Conservation (phyloP, 2,113 vertebrate species). For the Potamarius usumacintae region DNA sequence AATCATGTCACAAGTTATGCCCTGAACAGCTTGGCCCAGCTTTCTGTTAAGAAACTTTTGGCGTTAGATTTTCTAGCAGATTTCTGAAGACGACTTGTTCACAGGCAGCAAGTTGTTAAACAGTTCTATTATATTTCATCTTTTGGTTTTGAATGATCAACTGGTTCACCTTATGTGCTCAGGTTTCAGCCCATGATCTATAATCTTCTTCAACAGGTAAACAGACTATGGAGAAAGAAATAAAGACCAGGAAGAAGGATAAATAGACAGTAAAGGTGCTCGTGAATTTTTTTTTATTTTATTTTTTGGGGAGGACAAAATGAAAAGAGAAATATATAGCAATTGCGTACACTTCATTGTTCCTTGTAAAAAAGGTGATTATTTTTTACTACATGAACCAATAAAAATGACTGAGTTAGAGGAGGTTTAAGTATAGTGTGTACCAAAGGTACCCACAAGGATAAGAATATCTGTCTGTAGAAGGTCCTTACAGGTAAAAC, state of each 20-base stretch:
- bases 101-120: neutral
- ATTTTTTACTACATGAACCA: neutral
- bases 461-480: neutral
- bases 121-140: neutral
- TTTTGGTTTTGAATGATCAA: neutral
- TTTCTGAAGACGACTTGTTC: neutral
- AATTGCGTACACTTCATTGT: neutral
- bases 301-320: neutral
- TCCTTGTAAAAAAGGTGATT: neutral
- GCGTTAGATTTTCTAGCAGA: neutral
- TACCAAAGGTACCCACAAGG: neutral
- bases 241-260: neutral
- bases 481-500: neutral
- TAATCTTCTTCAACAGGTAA: slow-evolving; percentile 57
- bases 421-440: neutral
- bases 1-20: slow-evolving; percentile 67
- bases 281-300: neutral
- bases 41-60: slow-evolving; percentile 54
- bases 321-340: neutral
- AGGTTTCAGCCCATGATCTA: slow-evolving; percentile 46
- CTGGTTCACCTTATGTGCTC: slow-evolving; percentile 29
- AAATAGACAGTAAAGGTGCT: neutral
- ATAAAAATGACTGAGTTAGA: neutral
- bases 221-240: slow-evolving; percentile 57
- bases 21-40: slow-evolving; percentile 61